Evolutionary conservation across 2,797 vertebrate genomes (phyloP).

Genomic region (Melanogrammus aeglefinus): DNA sequence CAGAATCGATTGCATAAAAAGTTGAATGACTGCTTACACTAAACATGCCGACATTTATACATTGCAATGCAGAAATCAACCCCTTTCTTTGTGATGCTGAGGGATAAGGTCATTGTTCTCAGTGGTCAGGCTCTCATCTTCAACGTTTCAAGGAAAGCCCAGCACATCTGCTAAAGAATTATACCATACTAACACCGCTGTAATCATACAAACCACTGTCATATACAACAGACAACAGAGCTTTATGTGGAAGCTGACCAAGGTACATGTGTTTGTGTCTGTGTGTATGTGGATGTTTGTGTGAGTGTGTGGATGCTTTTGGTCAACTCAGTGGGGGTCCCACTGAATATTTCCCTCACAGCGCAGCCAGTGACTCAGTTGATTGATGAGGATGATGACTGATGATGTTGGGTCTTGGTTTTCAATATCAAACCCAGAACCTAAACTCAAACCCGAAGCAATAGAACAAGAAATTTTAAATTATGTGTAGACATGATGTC

Average conservation of each 20-base stretch:
- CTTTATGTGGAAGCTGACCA: conserved; percentile 14
- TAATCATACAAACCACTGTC: conserved; percentile 59
- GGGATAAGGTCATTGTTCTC: conserved; percentile 68
- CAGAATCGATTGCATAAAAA: neutral
- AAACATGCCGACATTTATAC: neutral
- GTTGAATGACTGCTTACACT: too few relatives aligned
- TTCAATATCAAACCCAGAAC: too few relatives aligned
- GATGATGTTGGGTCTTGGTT: too few relatives aligned
- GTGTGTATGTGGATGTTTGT: conserved; percentile 20
- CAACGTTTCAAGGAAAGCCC: conserved; percentile 44
- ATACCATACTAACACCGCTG: conserved; percentile 64
- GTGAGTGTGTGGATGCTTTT: neutral
- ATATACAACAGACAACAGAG: conserved; percentile 45
- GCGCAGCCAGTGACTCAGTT: too few relatives aligned
- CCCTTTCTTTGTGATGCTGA: neutral
- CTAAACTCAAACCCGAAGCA: too few relatives aligned
- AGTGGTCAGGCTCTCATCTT: conserved; percentile 51
- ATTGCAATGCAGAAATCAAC: neutral
- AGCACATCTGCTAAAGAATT: conserved; percentile 41
- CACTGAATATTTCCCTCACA: too few relatives aligned
- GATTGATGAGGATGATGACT: too few relatives aligned
- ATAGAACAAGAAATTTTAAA: too few relatives aligned
- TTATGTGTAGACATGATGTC: too few relatives aligned
- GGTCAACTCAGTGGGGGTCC: too few relatives aligned
- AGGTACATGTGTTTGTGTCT: neutral